Base-by-base conservation (phyloP, 2,113 vertebrate genomes). In the Etheostoma cragini region DNA sequence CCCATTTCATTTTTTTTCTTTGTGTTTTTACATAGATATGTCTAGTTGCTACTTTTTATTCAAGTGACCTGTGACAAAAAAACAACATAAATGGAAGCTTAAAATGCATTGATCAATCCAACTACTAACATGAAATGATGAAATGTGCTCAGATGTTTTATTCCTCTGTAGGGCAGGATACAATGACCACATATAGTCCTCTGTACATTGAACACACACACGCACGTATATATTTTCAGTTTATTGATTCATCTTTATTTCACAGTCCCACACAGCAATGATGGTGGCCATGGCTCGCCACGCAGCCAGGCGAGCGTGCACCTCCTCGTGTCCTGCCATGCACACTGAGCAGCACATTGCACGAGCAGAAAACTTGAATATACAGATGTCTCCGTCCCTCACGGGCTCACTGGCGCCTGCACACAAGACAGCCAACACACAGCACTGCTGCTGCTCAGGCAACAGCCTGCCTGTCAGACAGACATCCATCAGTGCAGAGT, bases 351-450 rank as follows among this genome's bases (percentile, higher is more conserved):
- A 88, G 85, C 83, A 76, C 62, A 35, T 67, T 83, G 80, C 63
- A 61, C 65, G 53, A 77, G 67, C 6, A 75, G 76, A 83, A 78
- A 69, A 85, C 83, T 26, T 52, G 22, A 58, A 63, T 75, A 71
- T 86, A 88, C 86, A 91, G 91, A 91, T 89, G 89, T 93, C 83
- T 92, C 87, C 58, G 72, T 88, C 90, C 79, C 75, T 92, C 88
- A 89, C 83, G 30, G 57, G 81, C 85, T 92, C 88, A 88, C 71
- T 82, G 89, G 83, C 79, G 90, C 84, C 75, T 89, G 85, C 76
- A 76, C 63, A 14, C 61, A 3, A 75, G 35, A 53, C 81, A 49
- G 50, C 45, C 33, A 45, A 74, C 80, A 76, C 73, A 82, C 80
- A 79, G 66, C 72, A 49, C 49, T 42, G 57, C 72, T 54, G 52